Evolutionary conservation across 2,888 invertebrate genomes (phyloP).

Genomic region (Oscheius onirici): DNA sequence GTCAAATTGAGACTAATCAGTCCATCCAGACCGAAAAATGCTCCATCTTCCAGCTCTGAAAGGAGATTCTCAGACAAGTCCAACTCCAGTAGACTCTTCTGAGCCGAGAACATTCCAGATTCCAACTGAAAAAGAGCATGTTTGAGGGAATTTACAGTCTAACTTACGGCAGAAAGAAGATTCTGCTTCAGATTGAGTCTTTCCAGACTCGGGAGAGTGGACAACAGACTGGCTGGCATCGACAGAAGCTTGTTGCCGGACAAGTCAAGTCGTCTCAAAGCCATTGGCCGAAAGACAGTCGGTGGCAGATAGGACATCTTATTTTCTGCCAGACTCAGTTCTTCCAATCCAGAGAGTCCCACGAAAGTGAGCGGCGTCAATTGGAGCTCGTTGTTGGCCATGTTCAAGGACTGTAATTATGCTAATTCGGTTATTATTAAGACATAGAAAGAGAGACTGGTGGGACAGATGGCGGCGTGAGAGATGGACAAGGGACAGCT

Average conservation of each 20-base stretch:
- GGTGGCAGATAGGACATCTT: slow-evolving; percentile 52
- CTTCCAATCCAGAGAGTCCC: slow-evolving; percentile 41
- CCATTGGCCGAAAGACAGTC: slow-evolving; percentile 41
- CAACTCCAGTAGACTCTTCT: slow-evolving; percentile 38
- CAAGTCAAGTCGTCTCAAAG: slow-evolving; percentile 39
- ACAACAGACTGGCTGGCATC: slow-evolving; percentile 46
- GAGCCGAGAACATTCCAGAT: slow-evolving; percentile 52
- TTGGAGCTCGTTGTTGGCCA: slow-evolving; percentile 50
- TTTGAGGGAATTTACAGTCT: background rate
- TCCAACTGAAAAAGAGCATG: slow-evolving; percentile 45
- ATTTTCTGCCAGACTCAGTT: slow-evolving; percentile 41
- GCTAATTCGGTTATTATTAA: slow-evolving; percentile 21
- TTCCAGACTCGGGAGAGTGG: slow-evolving; percentile 36
- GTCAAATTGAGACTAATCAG: slow-evolving; percentile 47
- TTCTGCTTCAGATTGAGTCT: slow-evolving; percentile 39
- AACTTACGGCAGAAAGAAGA: slow-evolving; percentile 46
- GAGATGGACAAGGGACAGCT: too few relatives aligned
- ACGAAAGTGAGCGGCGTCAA: slow-evolving; percentile 43
- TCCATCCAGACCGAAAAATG: slow-evolving; percentile 45
- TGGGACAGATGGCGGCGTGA: too few relatives aligned
- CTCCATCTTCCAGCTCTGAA: slow-evolving; percentile 53
- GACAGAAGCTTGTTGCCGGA: slow-evolving; percentile 46
- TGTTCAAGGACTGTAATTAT: slow-evolving; percentile 46
- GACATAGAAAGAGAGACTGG: background rate
- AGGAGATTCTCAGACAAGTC: slow-evolving; percentile 51